A percentile compares a stretch with the other conserved stretches of the same genome.
Evolutionary conservation across 2,888 invertebrate genomes (phyloP).

Genomic region (Conomelus anceps): DNA sequence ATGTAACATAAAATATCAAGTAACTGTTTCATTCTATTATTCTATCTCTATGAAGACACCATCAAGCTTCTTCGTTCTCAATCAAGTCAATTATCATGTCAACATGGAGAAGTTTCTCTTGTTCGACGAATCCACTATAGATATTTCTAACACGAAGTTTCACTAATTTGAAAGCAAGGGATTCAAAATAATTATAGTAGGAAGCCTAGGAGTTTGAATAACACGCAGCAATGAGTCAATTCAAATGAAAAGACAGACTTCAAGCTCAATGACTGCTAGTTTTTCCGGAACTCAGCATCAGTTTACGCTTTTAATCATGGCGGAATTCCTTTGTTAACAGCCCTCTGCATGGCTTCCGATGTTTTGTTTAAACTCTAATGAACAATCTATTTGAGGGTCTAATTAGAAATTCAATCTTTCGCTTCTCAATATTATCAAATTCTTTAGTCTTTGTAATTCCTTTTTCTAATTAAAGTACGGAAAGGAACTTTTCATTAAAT

Average conservation of each 20-base stretch:
- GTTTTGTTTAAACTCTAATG: neutral
- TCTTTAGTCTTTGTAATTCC: neutral
- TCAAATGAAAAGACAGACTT: neutral
- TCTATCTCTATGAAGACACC: no score
- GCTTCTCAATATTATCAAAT: neutral
- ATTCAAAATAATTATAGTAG: no score
- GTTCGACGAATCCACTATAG: no score
- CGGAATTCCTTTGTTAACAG: neutral
- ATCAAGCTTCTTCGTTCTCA: no score
- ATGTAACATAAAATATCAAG: no score
- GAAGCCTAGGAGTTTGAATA: neutral
- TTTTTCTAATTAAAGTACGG: neutral
- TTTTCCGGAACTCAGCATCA: neutral
- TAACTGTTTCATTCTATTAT: no score
- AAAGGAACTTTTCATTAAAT: neutral
- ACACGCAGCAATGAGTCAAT: neutral
- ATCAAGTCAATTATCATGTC: no score
- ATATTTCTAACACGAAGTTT: neutral
- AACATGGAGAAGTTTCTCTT: neutral
- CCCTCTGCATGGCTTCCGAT: neutral
- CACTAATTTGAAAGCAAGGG: neutral
- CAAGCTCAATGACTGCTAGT: neutral
- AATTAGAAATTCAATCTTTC: neutral
- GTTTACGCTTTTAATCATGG: neutral
- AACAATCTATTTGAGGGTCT: neutral